Evolutionary conservation across 1,140 invertebrate genomes (phyloP), one percentile per base, ranked within the genome.

Genomic region (Antheraea mylitta): DNA sequence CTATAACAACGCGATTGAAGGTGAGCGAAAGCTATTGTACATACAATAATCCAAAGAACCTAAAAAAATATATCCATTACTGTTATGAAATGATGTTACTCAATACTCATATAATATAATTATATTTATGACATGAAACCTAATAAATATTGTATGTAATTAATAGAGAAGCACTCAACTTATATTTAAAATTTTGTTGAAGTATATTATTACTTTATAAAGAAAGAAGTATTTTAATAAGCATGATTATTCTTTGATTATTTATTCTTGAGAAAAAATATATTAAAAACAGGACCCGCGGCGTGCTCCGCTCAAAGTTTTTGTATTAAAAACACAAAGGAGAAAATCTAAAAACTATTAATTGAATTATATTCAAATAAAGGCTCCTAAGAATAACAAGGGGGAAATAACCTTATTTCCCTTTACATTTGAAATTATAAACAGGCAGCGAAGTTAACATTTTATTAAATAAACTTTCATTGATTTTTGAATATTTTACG

Each of bases 291-390:
- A 53, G 9, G 6, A 2, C 45, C 45, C 11, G 16, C 38, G 45
- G 45, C 45, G 45, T n/a, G 45, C 45, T 13, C 45, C 11, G 45
- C 45, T 53, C 45, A 16, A 79, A 79, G 70, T 76, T 79, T 76
- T 79, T 77, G 62, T 71, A 76, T 81, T 79, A 73, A 75, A 75
- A 75, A 62, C 73, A 62, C 69, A 72, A 74, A 61, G 19, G 36
- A 68, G 58, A 19, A n/a, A 66, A 48, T 16, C 65, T 72, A 61
- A 72, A 74, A 74, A 68, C 69, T 71, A 70, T 64, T 68, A 77
- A 70, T 65, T 75, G 59, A 73, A 72, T 71, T 71, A 68, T 63
- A 9, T 60, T 22, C 7, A 58, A 63, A 66, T 30, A 63, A 71
- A 58, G 18, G n/a, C 38, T 66, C 18, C n/a, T 60, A 58, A 69